Evolutionary conservation across 1,140 invertebrate genomes (phyloP).

Genomic region (Eriocheir sinensis): DNA sequence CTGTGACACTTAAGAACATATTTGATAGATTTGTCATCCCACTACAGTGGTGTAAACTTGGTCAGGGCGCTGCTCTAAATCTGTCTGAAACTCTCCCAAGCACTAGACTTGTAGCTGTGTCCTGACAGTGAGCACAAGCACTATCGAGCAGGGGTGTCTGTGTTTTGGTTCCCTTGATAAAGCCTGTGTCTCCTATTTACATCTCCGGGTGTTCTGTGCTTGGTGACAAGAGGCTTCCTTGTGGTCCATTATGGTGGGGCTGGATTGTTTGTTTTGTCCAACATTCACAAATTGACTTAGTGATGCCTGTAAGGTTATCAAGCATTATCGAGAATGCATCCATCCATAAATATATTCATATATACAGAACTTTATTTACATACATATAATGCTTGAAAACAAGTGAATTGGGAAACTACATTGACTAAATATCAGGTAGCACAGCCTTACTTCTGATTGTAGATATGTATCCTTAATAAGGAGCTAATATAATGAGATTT

Average conservation of each 20-base stretch:
- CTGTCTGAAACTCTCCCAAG: too few relatives aligned
- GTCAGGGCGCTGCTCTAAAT: too few relatives aligned
- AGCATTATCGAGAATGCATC: conserved; percentile 1
- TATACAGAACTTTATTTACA: conserved; percentile 34
- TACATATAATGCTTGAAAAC: neutral
- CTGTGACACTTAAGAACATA: too few relatives aligned
- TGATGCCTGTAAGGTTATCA: conserved; percentile 19
- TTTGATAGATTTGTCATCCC: too few relatives aligned
- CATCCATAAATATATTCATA: conserved; percentile 32
- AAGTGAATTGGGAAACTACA: conserved; percentile 16
- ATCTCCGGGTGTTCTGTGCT: neutral
- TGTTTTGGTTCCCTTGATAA: too few relatives aligned
- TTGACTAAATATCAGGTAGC: neutral
- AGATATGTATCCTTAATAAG: conserved; percentile 27
- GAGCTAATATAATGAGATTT: neutral
- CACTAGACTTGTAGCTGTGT: too few relatives aligned
- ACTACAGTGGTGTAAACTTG: too few relatives aligned
- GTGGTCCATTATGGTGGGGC: conserved; percentile 57
- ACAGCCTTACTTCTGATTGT: neutral
- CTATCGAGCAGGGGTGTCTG: too few relatives aligned
- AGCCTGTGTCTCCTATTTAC: too few relatives aligned
- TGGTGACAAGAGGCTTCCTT: neutral
- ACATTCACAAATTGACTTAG: neutral
- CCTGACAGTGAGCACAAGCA: too few relatives aligned
- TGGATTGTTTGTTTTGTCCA: conserved; percentile 15